These are phyloP conservation scores for Drosophila takahashii DNA, from an alignment of 1,140 invertebrate genomes.

Conservation along the genomic window DNA sequence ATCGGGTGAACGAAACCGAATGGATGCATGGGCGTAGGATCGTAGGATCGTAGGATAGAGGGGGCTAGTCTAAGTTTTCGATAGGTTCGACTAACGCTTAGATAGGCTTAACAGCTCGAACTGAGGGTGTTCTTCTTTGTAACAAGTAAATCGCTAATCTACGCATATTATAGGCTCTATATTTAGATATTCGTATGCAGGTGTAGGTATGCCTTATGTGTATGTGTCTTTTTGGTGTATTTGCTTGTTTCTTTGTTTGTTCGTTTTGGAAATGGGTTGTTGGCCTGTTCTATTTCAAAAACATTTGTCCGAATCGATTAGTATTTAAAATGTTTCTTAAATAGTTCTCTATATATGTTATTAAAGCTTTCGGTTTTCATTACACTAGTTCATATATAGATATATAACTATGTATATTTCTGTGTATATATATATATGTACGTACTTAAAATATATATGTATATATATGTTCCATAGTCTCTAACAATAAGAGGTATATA, in stretches of 20 bases:
- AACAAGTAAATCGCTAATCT: slow-evolving; percentile 48
- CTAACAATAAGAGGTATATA: slow-evolving; percentile 78
- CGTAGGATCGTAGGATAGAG: not conserved
- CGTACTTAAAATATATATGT: slow-evolving; percentile 54
- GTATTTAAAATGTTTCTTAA: slow-evolving; percentile 81
- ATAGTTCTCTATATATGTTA: slow-evolving; percentile 82
- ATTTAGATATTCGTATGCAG: slow-evolving; percentile 32
- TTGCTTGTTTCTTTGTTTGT: slow-evolving; percentile 11
- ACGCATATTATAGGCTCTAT: slow-evolving; percentile 52
- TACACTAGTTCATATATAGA: slow-evolving; percentile 71
- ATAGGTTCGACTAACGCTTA: slow-evolving; percentile 58
- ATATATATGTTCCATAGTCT: slow-evolving; percentile 60
- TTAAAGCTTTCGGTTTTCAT: slow-evolving; percentile 85
- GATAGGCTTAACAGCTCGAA: slow-evolving; percentile 56
- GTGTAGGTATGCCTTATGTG: slow-evolving; percentile 7
- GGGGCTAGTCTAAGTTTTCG: slow-evolving; percentile 52
- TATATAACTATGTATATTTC: slow-evolving; percentile 58
- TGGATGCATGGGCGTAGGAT: not conserved
- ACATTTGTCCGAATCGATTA: slow-evolving; percentile 56
- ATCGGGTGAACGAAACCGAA: slow-evolving; percentile 16
- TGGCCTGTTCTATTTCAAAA: slow-evolving; percentile 34
- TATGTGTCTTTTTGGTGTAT: slow-evolving; percentile 19
- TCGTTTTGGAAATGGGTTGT: slow-evolving; percentile 12
- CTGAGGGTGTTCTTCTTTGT: slow-evolving; percentile 24
- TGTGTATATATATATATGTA: slow-evolving; percentile 61